Evolutionary conservation across 2,888 invertebrate species (phyloP).

Genomic region (Apeira syringaria): DNA sequence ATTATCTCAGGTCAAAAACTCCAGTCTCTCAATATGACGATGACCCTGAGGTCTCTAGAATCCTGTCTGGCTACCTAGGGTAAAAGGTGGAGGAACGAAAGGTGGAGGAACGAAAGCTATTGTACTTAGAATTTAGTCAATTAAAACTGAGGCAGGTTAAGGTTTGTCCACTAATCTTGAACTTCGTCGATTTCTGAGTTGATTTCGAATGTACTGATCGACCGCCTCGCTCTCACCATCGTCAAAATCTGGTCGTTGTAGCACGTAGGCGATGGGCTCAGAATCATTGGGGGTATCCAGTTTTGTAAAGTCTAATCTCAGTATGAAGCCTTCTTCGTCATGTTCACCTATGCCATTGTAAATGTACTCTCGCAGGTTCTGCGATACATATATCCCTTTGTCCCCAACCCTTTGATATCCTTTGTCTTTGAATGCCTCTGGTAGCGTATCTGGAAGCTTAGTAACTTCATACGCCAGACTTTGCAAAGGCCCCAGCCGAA

Average conservation of each 20-base stretch:
- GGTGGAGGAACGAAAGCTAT: no score
- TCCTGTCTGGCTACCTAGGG: no score
- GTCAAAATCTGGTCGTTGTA: constrained; percentile 12
- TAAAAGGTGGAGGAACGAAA: no score
- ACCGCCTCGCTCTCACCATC: constrained; percentile 3
- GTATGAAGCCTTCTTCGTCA: constrained; percentile 41
- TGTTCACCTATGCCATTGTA: constrained; percentile 34
- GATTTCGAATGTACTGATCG: constrained; percentile 6
- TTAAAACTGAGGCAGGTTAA: neutral
- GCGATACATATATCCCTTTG: constrained; percentile 45
- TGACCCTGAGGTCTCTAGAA: no score
- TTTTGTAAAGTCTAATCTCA: constrained; percentile 35
- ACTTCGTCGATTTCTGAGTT: neutral
- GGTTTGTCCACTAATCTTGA: neutral
- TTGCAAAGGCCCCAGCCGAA: constrained; percentile 7
- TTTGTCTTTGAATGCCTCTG: constrained; percentile 33
- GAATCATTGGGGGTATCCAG: constrained; percentile 2
- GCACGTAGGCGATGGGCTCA: constrained; percentile 11
- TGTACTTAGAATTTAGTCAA: no score
- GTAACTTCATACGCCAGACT: constrained; percentile 10
- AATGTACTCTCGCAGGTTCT: constrained; percentile 43
- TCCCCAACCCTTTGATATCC: constrained; percentile 25
- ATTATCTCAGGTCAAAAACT: no score
- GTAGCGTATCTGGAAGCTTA: constrained; percentile 23
- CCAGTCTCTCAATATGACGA: no score